Base-by-base conservation (phyloP, 1,140 invertebrate genomes). In the Meloidogyne exigua region DNA sequence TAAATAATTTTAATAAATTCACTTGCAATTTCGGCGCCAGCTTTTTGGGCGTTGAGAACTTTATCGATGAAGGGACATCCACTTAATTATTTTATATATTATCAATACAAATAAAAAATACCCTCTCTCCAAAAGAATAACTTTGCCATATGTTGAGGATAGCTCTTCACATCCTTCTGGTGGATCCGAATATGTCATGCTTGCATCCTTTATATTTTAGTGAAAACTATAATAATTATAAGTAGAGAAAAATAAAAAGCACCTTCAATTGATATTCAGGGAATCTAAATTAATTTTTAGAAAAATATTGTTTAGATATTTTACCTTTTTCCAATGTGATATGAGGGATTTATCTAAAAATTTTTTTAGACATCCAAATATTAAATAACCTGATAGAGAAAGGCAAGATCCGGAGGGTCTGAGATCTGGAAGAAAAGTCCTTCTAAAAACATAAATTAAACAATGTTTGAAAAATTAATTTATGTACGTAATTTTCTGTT, bases 21-120 rank as follows among this genome's bases (percentile, higher is more conserved):
- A 57, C 49, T 57, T 11, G 79, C 82, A 25, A 83, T 76, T 28
- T 32, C 18, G 25, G 84, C 82, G 13, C 82, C 82, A 26, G 82
- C 84, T 23, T 74, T 57, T 67, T 83, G 73, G 13, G 78, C 82
- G 68, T 83, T 86, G 9, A 83, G 21, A 13, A 67, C 78, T 76
- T 83, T 83, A 21, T 86, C 82, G 21, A 87, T 73, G 57, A 83
- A 83, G 1, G 82, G 82, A 66, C 82, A 83, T 11, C 82, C 80
- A 5, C 82, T 83, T 49, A 84, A 86, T 15, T 44, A 49, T 18
- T 80, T 25, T 21, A 18, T 44, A 49, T 18, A 79, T 25, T 21
- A 18, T 71, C 7, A 36, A 44, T 75, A 67, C 25, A 71, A 39
- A 64, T 21, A 32, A n/a, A 21, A 68, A 64, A 78, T n/a, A 82